Conservation (phyloP, 1,140 invertebrate species). For the Pectinophora gossypiella region DNA sequence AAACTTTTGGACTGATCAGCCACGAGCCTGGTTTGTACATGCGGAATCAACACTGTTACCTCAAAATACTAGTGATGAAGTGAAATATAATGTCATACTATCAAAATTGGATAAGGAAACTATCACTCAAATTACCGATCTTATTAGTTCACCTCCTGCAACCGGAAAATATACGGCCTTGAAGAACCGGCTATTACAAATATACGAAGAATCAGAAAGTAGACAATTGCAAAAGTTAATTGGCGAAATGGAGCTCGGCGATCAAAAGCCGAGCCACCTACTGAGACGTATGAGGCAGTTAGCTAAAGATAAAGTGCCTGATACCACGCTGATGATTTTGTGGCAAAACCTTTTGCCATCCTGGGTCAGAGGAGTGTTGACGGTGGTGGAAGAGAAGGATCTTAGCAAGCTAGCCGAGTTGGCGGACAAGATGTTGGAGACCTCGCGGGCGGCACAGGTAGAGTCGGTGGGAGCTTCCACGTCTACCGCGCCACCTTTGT, state of each 20-base stretch:
- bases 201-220: not conserved
- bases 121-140: not conserved
- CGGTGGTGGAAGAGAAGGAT: not conserved
- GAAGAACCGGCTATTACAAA: not conserved
- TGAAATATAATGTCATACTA: not conserved
- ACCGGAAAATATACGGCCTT: not conserved
- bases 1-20: no score
- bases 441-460: not conserved
- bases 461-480: not conserved
- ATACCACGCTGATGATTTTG: not conserved
- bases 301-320: not conserved
- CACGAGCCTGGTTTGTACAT: no score
- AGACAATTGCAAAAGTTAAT: no score
- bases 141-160: not conserved
- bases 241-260: conserved; percentile 2
- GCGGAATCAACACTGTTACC: not conserved
- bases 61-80: not conserved
- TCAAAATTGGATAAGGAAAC: not conserved
- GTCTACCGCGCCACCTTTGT: not conserved
- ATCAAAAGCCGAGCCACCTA: conserved; percentile 1
- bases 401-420: not conserved
- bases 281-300: not conserved
- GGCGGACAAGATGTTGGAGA: not conserved
- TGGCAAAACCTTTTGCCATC: conserved; percentile 1
- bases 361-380: not conserved